phyloP scores from a whole-genome alignment of 1,140 invertebrate genomes.

The Glossosoma conforme region DNA sequence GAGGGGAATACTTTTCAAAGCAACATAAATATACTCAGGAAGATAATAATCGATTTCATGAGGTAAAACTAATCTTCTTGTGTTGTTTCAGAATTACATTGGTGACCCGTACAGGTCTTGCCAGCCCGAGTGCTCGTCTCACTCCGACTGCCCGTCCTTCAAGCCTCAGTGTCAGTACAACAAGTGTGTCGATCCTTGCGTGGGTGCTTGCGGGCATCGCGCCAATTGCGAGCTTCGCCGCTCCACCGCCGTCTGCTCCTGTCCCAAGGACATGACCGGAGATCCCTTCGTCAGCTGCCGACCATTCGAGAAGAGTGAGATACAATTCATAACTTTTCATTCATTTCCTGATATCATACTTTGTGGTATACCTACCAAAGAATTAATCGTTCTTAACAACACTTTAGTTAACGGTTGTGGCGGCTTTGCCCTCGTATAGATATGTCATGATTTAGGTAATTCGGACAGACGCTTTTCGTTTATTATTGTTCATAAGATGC shows the following conservation, averaged over 20 bases:
- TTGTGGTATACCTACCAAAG: no score
- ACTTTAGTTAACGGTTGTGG: no score
- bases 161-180: slow-evolving; percentile 77
- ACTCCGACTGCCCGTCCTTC: slow-evolving; percentile 68
- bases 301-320: slow-evolving; percentile 69
- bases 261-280: slow-evolving; percentile 80
- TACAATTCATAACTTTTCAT: background rate
- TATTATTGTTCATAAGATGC: no score
- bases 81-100: slow-evolving; percentile 56
- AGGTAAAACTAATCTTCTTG: no score
- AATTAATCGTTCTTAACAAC: no score
- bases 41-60: no score
- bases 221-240: slow-evolving; percentile 75
- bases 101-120: slow-evolving; percentile 70
- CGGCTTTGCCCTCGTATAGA: no score
- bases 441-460: no score
- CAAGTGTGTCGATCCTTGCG: slow-evolving; percentile 75
- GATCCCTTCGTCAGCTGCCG: slow-evolving; percentile 78
- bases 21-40: no score
- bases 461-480: no score
- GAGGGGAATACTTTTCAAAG: no score
- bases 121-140: slow-evolving; percentile 65
- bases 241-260: slow-evolving; percentile 76
- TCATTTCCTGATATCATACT: no score
- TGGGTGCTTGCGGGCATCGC: slow-evolving; percentile 72